Base-by-base conservation (phyloP, 2,797 vertebrate species). In the Thunnus albacares region DNA sequence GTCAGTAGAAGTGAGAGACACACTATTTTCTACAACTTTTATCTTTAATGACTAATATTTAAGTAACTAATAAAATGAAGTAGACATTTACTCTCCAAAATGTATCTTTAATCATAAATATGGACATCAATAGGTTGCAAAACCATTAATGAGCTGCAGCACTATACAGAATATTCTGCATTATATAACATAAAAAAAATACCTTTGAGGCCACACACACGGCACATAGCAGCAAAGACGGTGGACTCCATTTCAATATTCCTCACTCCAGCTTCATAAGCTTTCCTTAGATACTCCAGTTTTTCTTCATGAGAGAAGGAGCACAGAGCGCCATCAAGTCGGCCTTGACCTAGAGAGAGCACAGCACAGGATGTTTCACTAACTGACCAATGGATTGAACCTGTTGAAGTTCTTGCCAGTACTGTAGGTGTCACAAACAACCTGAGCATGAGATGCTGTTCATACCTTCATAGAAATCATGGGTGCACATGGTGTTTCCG, bases 211-310 rank as follows among this genome's bases (percentile, higher is more conserved):
- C 95, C 96, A 76, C 97, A 97, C 49, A 96, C 86, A 2, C 94
- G 88, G 45, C 97, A 97, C 95, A 97, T 97, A 20, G 97, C 97
- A 1, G 97, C 96, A 0, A 98, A 97, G 1, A 95, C 97, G 0
- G 95, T 96, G 20, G 96, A 97, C 87, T 97, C 98, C 96, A 97
- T 98, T 89, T 98, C 97, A 0, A 96, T 98, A 80, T 98, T 98
- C 89, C 96, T 96, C 79, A 97, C 91, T 0, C 97, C 94, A 0
- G 96, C 94, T 0, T 94, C 91, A 0, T 97, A 90, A 1, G 97
- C 97, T 84, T 96, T 97, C 68, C 88, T 95, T 85, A 98, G 92
- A 83, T 97, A 98, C 62, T 97, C 95, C 56, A 96, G 75, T 77
- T 98, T 98, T 33, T 97, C 96, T 82, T 96, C 96, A 9, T 83